These are phyloP conservation scores for Drymonia ruficornis DNA, from an alignment of 2,888 invertebrate species.

Conservation along the genomic window DNA sequence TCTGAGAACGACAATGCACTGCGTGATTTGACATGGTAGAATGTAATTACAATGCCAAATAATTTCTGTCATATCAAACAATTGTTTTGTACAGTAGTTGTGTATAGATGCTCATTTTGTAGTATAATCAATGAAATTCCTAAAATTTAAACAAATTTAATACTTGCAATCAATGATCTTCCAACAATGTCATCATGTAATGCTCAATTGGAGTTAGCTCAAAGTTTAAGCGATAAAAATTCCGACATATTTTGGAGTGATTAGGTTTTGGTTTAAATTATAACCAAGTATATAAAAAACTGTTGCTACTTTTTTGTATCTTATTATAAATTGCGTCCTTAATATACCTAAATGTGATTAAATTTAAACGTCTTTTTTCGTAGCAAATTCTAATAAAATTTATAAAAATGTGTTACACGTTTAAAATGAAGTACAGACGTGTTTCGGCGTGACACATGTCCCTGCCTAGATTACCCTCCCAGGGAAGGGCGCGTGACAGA, in stretches of 20 bases:
- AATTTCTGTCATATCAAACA: constrained; percentile 54
- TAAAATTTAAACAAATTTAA: constrained; percentile 15
- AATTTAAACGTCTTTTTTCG: background rate
- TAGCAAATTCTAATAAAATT: background rate
- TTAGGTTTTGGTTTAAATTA: too few species aligned
- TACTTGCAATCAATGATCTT: constrained; percentile 41
- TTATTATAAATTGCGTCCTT: too few species aligned
- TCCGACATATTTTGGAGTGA: too few species aligned
- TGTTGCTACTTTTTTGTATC: too few species aligned
- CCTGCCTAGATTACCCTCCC: constrained; percentile 5
- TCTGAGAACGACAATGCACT: constrained; percentile 59
- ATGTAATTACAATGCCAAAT: constrained; percentile 59
- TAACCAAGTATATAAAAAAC: too few species aligned
- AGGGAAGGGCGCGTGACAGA: constrained; percentile 3
- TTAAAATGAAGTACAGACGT: background rate
- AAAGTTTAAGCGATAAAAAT: background rate
- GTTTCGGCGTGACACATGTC: constrained; percentile 3
- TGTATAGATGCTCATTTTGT: constrained; percentile 21
- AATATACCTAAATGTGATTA: background rate
- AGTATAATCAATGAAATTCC: constrained; percentile 26
- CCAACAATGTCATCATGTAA: constrained; percentile 22
- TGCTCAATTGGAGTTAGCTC: constrained; percentile 8
- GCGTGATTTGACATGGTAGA: constrained; percentile 78
- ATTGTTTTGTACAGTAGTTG: constrained; percentile 25
- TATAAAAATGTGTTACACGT: background rate